These are phyloP conservation scores for Oncorhynchus mykiss DNA, from an alignment of 2,113 vertebrate species.

Conservation along the genomic window DNA sequence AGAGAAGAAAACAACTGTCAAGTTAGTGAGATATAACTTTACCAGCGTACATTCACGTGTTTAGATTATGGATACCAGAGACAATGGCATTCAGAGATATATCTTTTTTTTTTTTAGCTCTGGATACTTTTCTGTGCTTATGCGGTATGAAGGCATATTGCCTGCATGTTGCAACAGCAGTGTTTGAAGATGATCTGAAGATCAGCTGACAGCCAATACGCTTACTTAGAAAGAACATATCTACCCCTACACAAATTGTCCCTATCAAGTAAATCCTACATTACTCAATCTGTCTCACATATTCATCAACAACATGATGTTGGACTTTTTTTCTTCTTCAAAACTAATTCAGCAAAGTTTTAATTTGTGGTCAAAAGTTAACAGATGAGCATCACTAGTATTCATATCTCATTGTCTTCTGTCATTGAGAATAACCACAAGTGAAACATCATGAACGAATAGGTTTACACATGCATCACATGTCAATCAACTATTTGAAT, in stretches of 20 bases:
- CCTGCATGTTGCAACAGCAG: conserved; percentile 64
- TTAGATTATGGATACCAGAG: conserved; percentile 27
- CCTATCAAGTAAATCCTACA: neutral
- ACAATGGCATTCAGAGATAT: conserved; percentile 1
- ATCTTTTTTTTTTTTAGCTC: neutral
- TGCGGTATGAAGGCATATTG: conserved; percentile 38
- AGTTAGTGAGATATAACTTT: conserved; percentile 10
- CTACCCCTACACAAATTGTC: neutral
- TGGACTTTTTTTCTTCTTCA: neutral
- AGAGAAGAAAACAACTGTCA: conserved; percentile 4
- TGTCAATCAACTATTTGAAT: no score
- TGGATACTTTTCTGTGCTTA: neutral
- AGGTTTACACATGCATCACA: no score
- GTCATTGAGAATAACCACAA: no score
- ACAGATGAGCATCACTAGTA: neutral
- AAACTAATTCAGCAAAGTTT: neutral
- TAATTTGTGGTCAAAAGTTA: neutral
- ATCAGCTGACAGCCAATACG: conserved; percentile 51
- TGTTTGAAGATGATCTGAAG: conserved; percentile 50
- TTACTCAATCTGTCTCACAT: neutral
- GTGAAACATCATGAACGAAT: no score
- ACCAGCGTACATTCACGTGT: conserved; percentile 13
- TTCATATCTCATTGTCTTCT: no score
- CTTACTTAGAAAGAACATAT: conserved; percentile 34
- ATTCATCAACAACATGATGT: no score